Evolutionary conservation across 2,113 vertebrate species (phyloP).

Genomic region (Crocuta crocuta): DNA sequence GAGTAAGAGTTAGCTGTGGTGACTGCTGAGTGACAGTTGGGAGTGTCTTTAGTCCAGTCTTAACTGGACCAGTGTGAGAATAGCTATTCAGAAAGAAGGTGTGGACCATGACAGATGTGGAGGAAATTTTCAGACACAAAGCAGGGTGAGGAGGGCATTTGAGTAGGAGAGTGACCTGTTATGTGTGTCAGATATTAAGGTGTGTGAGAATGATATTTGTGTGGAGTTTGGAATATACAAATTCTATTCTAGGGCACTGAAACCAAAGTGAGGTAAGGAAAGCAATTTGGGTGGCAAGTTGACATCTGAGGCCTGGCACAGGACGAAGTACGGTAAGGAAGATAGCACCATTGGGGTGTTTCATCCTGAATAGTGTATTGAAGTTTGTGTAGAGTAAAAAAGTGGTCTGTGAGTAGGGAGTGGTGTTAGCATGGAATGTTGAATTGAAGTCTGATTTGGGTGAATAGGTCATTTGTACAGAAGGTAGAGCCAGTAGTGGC

Average conservation of each 20-base stretch:
- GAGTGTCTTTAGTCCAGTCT: background rate
- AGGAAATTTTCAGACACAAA: background rate
- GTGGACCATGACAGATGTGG: background rate
- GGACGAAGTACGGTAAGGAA: background rate
- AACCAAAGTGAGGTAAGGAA: background rate
- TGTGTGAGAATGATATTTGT: background rate
- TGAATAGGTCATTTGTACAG: background rate
- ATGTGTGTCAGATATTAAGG: background rate
- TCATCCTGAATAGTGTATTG: background rate
- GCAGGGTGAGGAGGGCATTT: background rate
- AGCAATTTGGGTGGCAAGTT: background rate
- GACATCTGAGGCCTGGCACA: background rate
- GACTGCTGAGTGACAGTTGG: background rate
- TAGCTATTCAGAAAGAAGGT: background rate
- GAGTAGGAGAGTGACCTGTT: background rate
- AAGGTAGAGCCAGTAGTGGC: background rate
- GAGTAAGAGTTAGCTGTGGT: background rate
- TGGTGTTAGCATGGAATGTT: background rate
- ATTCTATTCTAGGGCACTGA: too few species aligned
- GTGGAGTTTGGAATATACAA: background rate
- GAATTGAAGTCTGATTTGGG: background rate
- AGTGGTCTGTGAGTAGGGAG: too few species aligned
- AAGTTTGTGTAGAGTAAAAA: too few species aligned
- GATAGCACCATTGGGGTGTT: background rate
- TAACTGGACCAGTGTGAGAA: background rate